Base-by-base conservation (phyloP, 23 tunicate genomes). In the Halocynthia roretzi region DNA sequence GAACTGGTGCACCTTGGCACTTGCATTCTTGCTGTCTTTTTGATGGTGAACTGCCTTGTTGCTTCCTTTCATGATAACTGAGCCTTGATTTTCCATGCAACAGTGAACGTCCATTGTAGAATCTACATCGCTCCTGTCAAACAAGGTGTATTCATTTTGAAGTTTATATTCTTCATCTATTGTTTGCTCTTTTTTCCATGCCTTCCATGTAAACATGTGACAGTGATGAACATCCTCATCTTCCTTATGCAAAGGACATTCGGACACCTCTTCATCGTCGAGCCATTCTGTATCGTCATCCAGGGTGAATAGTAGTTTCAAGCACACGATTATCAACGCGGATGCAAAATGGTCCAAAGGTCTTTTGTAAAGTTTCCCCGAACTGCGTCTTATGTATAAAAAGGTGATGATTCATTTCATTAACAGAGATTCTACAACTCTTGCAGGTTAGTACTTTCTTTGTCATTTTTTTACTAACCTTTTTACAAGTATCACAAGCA, bases 231-330 rank as follows among this genome's bases (percentile, higher is more conserved):
- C 10, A 8, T 54, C 56, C 23, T 53, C 62, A 54, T 53, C 20
- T 10, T 15, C 62, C 62, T 14, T 8, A 54, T 74, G 78, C n/a
- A 50, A n/a, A 54, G 78, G 17, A 7, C 84, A 81, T 18, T 18
- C 8, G 8, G 40, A 54, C 10, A 11, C 68, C 18, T 71, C 67
- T 8, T 71, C 74, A 0, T 77, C 68, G 54, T 64, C 40, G 0
- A 10, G 8, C 93, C 93, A 87, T 64, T 87, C 93, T n/a, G 14
- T 50, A 44, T 69, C 74, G 61, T 82, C 93, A 77, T 87, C 70
- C 80, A 87, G 54, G 6, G 81, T 86, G 72, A 58, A 77, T 70
- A 82, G 69, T 31, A 82, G 56, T 80, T 87, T 87, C 77, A 77
- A 10, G 5, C 77, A 65, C 18, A 87, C 71, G 17, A 82, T 56